Evolutionary conservation across 2,797 vertebrate species (phyloP), one percentile per base, ranked within the genome.

Genomic region (Myotis myotis): DNA sequence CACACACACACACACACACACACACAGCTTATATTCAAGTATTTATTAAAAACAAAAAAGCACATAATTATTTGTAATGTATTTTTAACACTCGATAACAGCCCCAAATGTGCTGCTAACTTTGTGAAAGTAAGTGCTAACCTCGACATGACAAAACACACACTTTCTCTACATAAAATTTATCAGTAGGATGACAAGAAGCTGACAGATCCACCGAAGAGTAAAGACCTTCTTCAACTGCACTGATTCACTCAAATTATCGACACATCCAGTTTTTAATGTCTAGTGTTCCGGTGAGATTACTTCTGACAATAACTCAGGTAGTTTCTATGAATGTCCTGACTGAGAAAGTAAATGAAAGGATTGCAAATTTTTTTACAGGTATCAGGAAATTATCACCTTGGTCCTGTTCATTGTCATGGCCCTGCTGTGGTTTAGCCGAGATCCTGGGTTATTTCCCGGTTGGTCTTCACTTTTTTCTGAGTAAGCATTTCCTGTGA

Each of bases 351-450:
- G 80, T 60, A n/a, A 95, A 51, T 30, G 28, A 96, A 75, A 12
- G 28, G 86, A 6, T 72, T 96, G 49, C 60, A 93, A 66, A 89
- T 44, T 44, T 97, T 98, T 57, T 76, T 95, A 8, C 97, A 99
- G 99, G 91, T 98, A 97, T 94, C 99, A 99, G 98, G 99, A 99
- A 98, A 98, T 98, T 44, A 97, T 99, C 94, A 99, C 99, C 3
- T 96, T 98, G 84, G 82, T 98, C n/a, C 97, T 99, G 16, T 99
- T 99, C 96, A 15, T 98, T 84, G 3, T 99, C 49, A 99, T 99
- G 99, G 99, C 99, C 36, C 30, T 99, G 83, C 96, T 99, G 51
- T 99, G 99, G 99, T 98, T 99, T 97, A 99, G 98, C 93, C 98
- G 99, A 97, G 97, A 99, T 22, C 99, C 99, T 87, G 99, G 99